Base-by-base conservation (phyloP, 2,888 invertebrate genomes). In the Amiota minor region DNA sequence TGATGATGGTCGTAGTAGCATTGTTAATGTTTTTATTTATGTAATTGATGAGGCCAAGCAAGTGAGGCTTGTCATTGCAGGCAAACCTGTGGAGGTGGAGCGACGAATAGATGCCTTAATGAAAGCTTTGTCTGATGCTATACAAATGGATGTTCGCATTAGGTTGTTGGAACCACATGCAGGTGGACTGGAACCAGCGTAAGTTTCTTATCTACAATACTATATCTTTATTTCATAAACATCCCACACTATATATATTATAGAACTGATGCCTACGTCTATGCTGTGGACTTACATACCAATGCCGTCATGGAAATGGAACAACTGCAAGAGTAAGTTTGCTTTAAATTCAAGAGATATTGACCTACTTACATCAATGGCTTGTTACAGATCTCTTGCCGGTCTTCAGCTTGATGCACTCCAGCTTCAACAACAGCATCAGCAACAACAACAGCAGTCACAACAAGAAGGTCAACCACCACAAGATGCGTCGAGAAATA, bases 1-100 rank as follows among this genome's bases (percentile, higher is more conserved):
- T 61, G 95, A 95, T 83, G 94, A 95, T 84, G 96, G 96, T 1
- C 93, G 93, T 75, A 96, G 96, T 10, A 93, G 95, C 67, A 96
- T 96, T 78, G 94, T 95, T 70, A 96, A 96, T 88, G 95, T 96
- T 74, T 95, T 96, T 88, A 96, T 96, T 0, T 96, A 96, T 87
- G 93, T 96, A 2, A 90, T 96, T 70, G 95, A 96, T 78, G 95
- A 96, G 83, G 92, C 93, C 75, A 94, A 94, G 81, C 95, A 96
- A 88, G 92, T 96, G 35, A 93, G 96, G 0, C 91, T 96, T 88
- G 95, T 95, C 0, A 92, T 96, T 79, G 94, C 93, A 18, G 93
- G 93, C 1, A 94, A 93, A 78, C 95, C 96, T 0, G 92, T 94
- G 79, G 94, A 95, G 74, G 93, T 96, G 0, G 95, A 96, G 84